phyloP scores from a whole-genome alignment of 2,113 vertebrate species.

The Setophaga petechia region DNA sequence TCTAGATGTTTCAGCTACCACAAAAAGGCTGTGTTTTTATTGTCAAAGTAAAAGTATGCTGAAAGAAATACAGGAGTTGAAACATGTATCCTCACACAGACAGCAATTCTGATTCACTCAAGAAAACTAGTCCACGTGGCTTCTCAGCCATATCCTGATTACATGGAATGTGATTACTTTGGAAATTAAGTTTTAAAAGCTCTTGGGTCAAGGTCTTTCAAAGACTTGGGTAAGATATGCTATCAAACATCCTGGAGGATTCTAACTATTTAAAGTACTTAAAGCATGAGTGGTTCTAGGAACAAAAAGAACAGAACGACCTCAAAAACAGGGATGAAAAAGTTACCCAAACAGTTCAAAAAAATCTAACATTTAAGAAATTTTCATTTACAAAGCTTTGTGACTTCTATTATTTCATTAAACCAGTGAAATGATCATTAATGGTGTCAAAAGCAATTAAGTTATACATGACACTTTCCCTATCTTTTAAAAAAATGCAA shows the following conservation, averaged over 20 bases:
- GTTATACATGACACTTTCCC: background rate
- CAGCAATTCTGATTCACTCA: background rate
- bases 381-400: background rate
- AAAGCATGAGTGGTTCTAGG: background rate
- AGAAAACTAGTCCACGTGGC: background rate
- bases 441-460: background rate
- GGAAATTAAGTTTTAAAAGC: background rate
- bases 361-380: background rate
- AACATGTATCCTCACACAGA: background rate
- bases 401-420: background rate
- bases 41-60: background rate
- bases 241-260: background rate
- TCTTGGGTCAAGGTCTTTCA: background rate
- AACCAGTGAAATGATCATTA: background rate
- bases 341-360: background rate
- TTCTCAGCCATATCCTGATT: background rate
- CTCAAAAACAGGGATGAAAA: background rate
- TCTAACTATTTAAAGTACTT: background rate
- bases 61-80: background rate
- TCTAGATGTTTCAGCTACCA: background rate
- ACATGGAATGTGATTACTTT: background rate
- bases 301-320: background rate
- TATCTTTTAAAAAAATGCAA: background rate
- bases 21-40: background rate
- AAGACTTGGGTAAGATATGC: background rate